phyloP scores from a whole-genome alignment of 2,888 invertebrate species.

The Griposia aprilina region DNA sequence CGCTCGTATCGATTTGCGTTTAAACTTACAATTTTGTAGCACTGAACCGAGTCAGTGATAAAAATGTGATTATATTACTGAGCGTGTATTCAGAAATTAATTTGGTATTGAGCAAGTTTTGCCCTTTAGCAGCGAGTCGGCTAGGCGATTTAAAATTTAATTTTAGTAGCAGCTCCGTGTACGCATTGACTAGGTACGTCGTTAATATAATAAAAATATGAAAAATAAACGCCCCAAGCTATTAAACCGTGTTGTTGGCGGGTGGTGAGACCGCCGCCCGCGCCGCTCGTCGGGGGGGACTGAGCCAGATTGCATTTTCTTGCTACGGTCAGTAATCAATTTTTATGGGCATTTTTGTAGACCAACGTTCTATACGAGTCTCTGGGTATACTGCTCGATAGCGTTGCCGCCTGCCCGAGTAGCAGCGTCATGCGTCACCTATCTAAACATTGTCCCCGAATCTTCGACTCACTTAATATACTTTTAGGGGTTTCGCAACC shows the following conservation, averaged over 20 bases:
- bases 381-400: conserved; percentile 47
- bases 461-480: neutral
- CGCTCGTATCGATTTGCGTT: conserved; percentile 60
- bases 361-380: conserved; percentile 72
- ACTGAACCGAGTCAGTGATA: conserved; percentile 4
- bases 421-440: conserved; percentile 1
- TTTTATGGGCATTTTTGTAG: conserved; percentile 87
- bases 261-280: conserved; percentile 65
- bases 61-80: conserved; percentile 5
- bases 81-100: conserved; percentile 6
- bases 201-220: conserved; percentile 81
- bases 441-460: conserved; percentile 15
- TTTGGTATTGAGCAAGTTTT: conserved; percentile 12
- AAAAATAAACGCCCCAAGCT: conserved; percentile 82
- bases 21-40: conserved; percentile 30
- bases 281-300: conserved; percentile 64
- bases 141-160: conserved; percentile 58
- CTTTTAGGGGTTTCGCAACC: neutral
- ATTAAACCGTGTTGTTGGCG: conserved; percentile 76
- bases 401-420: conserved; percentile 11
- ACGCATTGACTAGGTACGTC: conserved; percentile 68
- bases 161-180: conserved; percentile 53
- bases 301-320: conserved; percentile 88
- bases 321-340: conserved; percentile 88
- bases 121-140: conserved; percentile 14